These are phyloP conservation scores for Platycheirus albimanus DNA, from an alignment of 2,888 invertebrate species.

Conservation along the genomic window DNA sequence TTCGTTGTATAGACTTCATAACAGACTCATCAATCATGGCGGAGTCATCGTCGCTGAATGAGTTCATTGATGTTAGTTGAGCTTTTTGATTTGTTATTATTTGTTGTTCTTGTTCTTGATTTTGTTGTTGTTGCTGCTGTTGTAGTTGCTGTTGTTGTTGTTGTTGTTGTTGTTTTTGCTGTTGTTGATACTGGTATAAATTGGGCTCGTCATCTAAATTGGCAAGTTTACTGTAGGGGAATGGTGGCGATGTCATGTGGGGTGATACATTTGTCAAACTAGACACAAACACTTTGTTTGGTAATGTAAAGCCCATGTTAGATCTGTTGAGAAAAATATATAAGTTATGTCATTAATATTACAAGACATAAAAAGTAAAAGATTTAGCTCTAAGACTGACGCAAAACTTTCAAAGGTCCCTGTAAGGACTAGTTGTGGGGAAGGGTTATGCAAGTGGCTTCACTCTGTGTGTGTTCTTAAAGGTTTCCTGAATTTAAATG, in stretches of 20 bases:
- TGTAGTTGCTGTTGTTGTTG: slow-evolving; percentile 21
- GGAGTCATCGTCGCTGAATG: slow-evolving; percentile 76
- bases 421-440: too few relatives aligned
- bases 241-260: slow-evolving; percentile 21
- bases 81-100: slow-evolving; percentile 12
- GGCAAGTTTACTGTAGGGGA: slow-evolving; percentile 19
- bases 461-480: too few relatives aligned
- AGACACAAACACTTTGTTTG: slow-evolving; percentile 35
- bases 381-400: too few relatives aligned
- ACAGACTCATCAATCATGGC: slow-evolving; percentile 76
- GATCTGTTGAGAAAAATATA: slow-evolving; percentile 1
- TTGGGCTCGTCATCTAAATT: slow-evolving; percentile 49
- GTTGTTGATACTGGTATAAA: slow-evolving; percentile 47
- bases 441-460: too few relatives aligned
- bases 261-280: slow-evolving; percentile 26
- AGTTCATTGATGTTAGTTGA: slow-evolving; percentile 37
- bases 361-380: too few relatives aligned
- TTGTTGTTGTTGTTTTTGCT: slow-evolving; percentile 27
- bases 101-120: slow-evolving; percentile 23
- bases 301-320: slow-evolving; percentile 22
- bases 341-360: too few relatives aligned
- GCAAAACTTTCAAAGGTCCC: too few relatives aligned
- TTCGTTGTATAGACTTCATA: slow-evolving; percentile 76
- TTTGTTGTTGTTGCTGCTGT: slow-evolving; percentile 13
- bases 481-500: too few relatives aligned